These are phyloP conservation scores for Dufourea novaeangliae DNA, from an alignment of 1,140 invertebrate species.

Conservation along the genomic window DNA sequence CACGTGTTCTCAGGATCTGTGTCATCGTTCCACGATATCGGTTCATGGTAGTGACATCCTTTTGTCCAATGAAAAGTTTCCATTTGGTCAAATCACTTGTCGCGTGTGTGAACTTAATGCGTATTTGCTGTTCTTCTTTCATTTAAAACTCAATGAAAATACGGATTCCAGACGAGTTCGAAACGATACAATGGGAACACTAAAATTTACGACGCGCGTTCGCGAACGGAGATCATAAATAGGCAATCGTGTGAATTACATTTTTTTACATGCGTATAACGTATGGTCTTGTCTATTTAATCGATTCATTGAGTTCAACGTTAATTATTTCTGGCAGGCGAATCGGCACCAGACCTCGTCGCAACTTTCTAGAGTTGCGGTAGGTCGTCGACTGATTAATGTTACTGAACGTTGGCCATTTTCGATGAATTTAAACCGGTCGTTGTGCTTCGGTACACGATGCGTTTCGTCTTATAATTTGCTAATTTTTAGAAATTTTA, in stretches of 20 bases:
- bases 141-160: no score
- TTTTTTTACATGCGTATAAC: not conserved
- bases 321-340: slow-evolving; percentile 9
- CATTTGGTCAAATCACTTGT: not conserved
- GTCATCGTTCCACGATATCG: not conserved
- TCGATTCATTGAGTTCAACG: slow-evolving; percentile 2
- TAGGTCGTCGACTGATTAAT: slow-evolving; percentile 30
- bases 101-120: not conserved
- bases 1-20: not conserved
- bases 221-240: not conserved
- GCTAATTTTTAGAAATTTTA: not conserved
- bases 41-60: not conserved
- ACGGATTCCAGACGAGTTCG: not conserved
- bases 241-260: not conserved
- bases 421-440: not conserved
- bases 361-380: slow-evolving; percentile 41
- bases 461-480: not conserved
- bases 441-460: not conserved
- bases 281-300: not conserved
- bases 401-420: not conserved
- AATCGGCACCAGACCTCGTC: not conserved
- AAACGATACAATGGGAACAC: not conserved
- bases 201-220: not conserved
- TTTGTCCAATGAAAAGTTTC: not conserved
- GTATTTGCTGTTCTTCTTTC: not conserved